Conservation (phyloP, 2,888 invertebrate species). For the Adelognathus sp. region DNA sequence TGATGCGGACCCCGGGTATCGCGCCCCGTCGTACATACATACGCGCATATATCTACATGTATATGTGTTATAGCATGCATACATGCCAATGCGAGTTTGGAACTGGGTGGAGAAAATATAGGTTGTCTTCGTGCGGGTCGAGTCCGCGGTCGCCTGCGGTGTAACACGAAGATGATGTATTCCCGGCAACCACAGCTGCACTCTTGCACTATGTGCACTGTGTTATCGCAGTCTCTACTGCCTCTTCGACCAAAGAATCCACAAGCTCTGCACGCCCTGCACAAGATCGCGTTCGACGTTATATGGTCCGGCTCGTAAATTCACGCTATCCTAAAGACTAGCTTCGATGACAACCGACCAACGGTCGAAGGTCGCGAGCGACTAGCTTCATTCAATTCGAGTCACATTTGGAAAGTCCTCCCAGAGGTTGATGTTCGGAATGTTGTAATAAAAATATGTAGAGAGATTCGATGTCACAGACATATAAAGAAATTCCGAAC, state of each 20-base stretch:
- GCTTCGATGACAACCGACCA: conserved; percentile 36
- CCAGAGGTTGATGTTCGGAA: too few species aligned
- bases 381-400: too few species aligned
- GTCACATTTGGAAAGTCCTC: too few species aligned
- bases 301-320: conserved; percentile 47
- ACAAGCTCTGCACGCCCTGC: conserved; percentile 15
- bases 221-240: conserved; percentile 42
- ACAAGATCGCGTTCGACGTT: conserved; percentile 5
- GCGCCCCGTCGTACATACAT: conserved; percentile 55
- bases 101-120: conserved; percentile 80
- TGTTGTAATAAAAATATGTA: neutral
- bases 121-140: conserved; percentile 79
- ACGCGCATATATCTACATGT: too few species aligned
- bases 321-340: conserved; percentile 48
- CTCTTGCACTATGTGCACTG: conserved; percentile 6
- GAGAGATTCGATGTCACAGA: neutral
- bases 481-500: neutral
- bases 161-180: conserved; percentile 80
- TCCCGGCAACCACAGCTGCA: conserved; percentile 78
- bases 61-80: too few species aligned
- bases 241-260: conserved; percentile 57
- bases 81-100: conserved; percentile 69
- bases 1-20: conserved; percentile 75
- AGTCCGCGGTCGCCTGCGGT: conserved; percentile 78
- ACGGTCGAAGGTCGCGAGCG: conserved; percentile 24